A percentile compares a stretch with the other conserved stretches of the same genome.
Conservation (phyloP, 2,113 vertebrate species). For the Mixornis gularis region DNA sequence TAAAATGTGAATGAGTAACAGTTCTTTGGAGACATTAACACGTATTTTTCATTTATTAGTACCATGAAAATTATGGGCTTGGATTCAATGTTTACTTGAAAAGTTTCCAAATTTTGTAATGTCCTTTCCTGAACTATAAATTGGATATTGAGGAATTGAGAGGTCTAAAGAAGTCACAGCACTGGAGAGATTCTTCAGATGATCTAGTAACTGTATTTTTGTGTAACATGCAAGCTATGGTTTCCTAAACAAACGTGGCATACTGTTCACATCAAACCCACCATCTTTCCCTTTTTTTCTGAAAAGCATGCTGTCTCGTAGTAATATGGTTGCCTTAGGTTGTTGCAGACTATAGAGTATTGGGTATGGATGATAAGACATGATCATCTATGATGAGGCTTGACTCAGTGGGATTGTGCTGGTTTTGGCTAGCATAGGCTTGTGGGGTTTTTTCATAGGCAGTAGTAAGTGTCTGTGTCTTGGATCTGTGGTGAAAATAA, state of each 20-base stretch:
- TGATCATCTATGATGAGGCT: not conserved
- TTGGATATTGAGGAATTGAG: not conserved
- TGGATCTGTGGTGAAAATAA: not conserved
- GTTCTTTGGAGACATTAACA: not conserved
- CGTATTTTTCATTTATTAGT: not conserved
- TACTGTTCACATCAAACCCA: not conserved
- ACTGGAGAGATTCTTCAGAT: not conserved
- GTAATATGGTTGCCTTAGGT: not conserved
- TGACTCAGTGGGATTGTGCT: not conserved
- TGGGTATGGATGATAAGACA: not conserved
- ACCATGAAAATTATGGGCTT: not conserved
- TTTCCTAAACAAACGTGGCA: not conserved
- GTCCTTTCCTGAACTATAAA: not conserved
- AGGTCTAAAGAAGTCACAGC: not conserved
- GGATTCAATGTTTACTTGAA: not conserved
- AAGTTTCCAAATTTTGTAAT: not conserved
- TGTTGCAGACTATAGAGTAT: not conserved
- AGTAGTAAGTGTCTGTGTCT: not conserved
- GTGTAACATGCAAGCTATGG: not conserved
- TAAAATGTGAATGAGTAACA: not conserved
- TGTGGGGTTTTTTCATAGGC: not conserved
- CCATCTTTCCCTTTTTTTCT: not conserved
- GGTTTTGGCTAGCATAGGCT: not conserved
- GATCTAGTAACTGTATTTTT: not conserved
- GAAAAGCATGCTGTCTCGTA: not conserved